These are phyloP conservation scores for Pelochelys cantorii DNA, from an alignment of 2,797 vertebrate species.

Conservation along the genomic window DNA sequence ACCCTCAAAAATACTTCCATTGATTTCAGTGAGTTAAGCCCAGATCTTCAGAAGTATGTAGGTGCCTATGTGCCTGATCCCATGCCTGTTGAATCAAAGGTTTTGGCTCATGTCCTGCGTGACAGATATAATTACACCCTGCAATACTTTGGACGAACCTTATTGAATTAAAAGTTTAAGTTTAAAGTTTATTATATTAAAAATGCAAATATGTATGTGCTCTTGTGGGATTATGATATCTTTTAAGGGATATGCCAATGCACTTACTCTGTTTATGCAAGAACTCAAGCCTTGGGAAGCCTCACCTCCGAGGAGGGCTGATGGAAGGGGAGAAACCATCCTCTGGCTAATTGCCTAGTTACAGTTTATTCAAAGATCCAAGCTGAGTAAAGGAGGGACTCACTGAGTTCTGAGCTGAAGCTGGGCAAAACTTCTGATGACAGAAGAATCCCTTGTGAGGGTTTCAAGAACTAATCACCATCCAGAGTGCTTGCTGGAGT, in stretches of 20 bases:
- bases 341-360: too few relatives aligned
- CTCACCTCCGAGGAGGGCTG: too few relatives aligned
- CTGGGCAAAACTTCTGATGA: too few relatives aligned
- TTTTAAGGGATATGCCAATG: too few relatives aligned
- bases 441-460: background rate
- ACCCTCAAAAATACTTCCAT: too few relatives aligned
- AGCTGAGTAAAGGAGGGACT: too few relatives aligned
- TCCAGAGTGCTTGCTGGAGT: background rate
- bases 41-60: background rate
- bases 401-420: too few relatives aligned
- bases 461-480: background rate
- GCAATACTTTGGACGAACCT: background rate
- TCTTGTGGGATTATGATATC: background rate
- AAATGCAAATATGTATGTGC: background rate
- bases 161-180: background rate
- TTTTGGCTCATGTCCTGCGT: background rate
- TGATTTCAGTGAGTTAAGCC: background rate
- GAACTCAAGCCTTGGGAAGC: too few relatives aligned
- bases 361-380: too few relatives aligned
- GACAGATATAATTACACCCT: background rate
- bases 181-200: background rate
- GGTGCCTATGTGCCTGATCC: background rate
- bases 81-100: background rate
- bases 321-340: too few relatives aligned
- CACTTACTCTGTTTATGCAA: too few relatives aligned